A percentile compares a stretch with the other conserved stretches of the same genome.
These are phyloP conservation scores for Brevimyrus niger DNA, from an alignment of 2,113 vertebrate species.

Conservation along the genomic window DNA sequence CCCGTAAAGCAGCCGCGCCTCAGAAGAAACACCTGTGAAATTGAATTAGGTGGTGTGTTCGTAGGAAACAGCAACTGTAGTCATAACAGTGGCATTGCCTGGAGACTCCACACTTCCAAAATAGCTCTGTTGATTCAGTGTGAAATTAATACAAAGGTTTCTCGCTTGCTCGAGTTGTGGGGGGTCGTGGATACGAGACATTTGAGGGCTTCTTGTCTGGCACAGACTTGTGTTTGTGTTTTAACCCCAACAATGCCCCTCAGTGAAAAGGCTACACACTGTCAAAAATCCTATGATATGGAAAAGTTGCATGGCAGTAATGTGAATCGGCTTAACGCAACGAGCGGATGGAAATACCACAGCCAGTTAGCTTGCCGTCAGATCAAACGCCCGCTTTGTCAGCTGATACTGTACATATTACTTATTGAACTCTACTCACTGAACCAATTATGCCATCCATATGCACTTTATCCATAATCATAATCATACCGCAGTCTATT, in stretches of 20 bases:
- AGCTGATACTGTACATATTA: background rate
- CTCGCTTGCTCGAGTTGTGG: background rate
- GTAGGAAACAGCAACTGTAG: constrained; percentile 3
- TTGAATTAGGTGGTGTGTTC: constrained; percentile 6
- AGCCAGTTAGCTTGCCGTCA: background rate
- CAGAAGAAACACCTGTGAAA: background rate
- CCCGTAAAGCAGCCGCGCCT: background rate
- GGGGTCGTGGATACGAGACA: background rate
- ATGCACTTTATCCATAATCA: background rate
- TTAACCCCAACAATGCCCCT: background rate
- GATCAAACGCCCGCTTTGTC: background rate
- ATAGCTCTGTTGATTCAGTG: constrained; percentile 12
- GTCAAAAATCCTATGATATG: background rate
- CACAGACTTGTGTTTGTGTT: background rate
- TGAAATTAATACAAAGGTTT: constrained; percentile 14
- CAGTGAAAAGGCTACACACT: background rate
- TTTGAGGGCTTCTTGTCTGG: constrained; percentile 27
- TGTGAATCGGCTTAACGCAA: background rate
- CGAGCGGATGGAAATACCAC: background rate
- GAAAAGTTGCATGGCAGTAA: background rate
- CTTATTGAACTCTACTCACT: background rate
- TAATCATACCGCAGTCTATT: background rate
- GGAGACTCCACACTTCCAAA: background rate
- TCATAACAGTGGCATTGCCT: constrained; percentile 9
- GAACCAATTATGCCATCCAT: background rate